Base-by-base conservation (phyloP, 2,113 vertebrate genomes). In the Todiramphus saurophagus region DNA sequence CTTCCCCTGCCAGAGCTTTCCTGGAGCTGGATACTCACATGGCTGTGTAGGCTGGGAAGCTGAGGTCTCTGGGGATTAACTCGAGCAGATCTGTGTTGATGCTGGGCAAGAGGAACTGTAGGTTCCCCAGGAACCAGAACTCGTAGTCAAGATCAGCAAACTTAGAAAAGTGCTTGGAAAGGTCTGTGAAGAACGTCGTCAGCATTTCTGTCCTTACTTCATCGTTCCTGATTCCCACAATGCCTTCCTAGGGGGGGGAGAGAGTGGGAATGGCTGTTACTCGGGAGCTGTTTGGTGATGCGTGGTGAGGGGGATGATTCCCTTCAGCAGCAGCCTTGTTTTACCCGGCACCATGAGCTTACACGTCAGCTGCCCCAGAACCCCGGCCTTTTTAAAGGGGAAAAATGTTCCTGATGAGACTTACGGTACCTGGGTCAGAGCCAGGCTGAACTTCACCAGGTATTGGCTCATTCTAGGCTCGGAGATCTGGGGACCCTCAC, bases 61-160 rank as follows among this genome's bases (percentile, higher is more conserved):
- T 59, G 27, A 96, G 25, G 30, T 77, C 83, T 16, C 60, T 12
- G 10, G 95, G 95, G 66, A 96, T 95, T 43, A 77, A 27, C 27
- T 79, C 8, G 2, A 96, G 63, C 31, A 83, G 10, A 8, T 87
- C 53, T 25, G 25, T 10, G 16, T 51, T 95, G 18, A 94, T 90
- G 43, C 95, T 88, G 30, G 90, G 50, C 67, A 96, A 43, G 69
- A 97, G 87, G 62, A 93, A 67, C 43, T 44, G n/a, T 31, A 96
- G 70, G 30, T 48, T 69, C 33, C 30, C 35, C 33, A 50, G 37
- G 67, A 95, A 95, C 91, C 87, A 96, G 50, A 43, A 39, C 25
- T 68, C 46, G 13, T 93, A 95, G 68, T 93, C 83, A 8, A 56
- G 64, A 16, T 58, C 60, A 13, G 76, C 86, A 67, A 97, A 67